Conservation (phyloP, 2,797 vertebrate species). For the Chiloscyllium punctatum region DNA sequence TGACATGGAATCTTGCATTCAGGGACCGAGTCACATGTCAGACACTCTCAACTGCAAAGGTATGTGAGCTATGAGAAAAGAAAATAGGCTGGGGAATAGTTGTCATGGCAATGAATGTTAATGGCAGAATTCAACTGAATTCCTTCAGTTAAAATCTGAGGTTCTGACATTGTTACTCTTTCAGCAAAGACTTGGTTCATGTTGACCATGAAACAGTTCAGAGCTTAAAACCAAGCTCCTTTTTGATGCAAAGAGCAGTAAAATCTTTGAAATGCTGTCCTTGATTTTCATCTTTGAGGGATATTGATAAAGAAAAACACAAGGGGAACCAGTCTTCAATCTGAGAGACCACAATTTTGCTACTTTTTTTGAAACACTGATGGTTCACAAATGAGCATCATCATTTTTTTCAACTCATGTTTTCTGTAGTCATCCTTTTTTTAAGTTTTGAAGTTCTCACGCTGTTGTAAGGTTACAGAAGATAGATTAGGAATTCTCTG, state of each 20-base stretch:
- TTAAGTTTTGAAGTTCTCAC: not conserved
- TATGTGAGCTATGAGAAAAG: not conserved
- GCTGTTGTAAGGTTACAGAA: not conserved
- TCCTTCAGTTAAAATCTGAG: not conserved
- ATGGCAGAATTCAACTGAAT: conserved; percentile 17
- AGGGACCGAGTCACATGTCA: not conserved
- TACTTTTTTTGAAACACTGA: not conserved
- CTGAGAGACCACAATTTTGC: not conserved
- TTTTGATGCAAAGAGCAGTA: not conserved
- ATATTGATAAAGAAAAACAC: not conserved
- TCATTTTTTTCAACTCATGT: too few species aligned
- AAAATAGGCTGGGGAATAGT: conserved; percentile 7
- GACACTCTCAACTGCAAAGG: not conserved
- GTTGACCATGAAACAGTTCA: not conserved
- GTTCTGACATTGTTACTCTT: not conserved
- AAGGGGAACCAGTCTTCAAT: not conserved
- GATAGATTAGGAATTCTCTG: not conserved
- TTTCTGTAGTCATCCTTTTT: not conserved
- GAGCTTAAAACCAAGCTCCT: not conserved
- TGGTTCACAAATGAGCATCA: not conserved
- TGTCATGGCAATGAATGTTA: conserved; percentile 38
- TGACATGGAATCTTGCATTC: not conserved
- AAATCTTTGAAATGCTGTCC: not conserved
- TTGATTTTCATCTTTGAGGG: not conserved
- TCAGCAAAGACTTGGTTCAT: not conserved